These are phyloP conservation scores for Crenichthys baileyi DNA, from an alignment of 2,797 vertebrate species.

Conservation along the genomic window DNA sequence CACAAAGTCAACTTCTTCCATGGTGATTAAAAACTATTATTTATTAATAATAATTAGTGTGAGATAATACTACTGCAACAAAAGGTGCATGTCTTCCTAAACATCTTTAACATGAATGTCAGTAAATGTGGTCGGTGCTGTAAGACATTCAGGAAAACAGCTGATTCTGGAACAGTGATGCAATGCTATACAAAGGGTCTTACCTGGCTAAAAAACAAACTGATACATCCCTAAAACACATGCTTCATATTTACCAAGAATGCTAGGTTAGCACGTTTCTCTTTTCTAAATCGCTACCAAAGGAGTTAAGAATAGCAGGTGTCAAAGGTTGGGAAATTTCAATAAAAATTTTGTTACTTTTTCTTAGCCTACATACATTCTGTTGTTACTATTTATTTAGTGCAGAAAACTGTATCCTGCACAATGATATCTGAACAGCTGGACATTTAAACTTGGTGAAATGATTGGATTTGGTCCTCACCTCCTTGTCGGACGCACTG, in stretches of 20 bases:
- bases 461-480: slow-evolving; percentile 53
- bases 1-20: too few species aligned
- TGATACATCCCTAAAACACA: not conserved
- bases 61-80: too few species aligned
- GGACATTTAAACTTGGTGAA: not conserved
- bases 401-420: not conserved
- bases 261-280: not conserved
- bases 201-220: not conserved
- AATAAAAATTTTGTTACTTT: not conserved
- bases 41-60: too few species aligned
- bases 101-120: too few species aligned
- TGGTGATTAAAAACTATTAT: too few species aligned
- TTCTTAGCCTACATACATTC: not conserved
- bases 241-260: not conserved
- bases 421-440: not conserved
- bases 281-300: not conserved
- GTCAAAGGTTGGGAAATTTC: not conserved
- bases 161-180: too few species aligned
- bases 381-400: not conserved
- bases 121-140: too few species aligned
- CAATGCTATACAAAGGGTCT: too few species aligned
- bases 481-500: slow-evolving; percentile 85
- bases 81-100: too few species aligned
- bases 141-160: too few species aligned
- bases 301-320: not conserved